Percentiles rank a stretch among this genome's conserved stretches.
These are phyloP conservation scores for Protonibea diacanthus DNA, from an alignment of 2,797 vertebrate species.

Conservation along the genomic window DNA sequence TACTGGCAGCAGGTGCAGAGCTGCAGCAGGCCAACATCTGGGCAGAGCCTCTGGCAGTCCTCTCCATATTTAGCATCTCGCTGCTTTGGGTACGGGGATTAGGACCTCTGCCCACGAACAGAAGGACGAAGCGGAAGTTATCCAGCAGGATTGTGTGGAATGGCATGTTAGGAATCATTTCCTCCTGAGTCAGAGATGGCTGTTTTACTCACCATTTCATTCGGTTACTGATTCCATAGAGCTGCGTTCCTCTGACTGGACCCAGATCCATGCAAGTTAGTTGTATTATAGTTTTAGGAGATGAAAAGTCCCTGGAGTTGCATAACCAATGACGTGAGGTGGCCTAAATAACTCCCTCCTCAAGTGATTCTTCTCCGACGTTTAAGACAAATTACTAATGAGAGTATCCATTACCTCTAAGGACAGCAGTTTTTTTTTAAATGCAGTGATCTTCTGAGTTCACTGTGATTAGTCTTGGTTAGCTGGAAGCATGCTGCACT, in stretches of 20 bases:
- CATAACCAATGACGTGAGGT: constrained; percentile 26
- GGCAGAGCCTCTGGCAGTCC: constrained; percentile 65
- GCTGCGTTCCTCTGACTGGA: constrained; percentile 26
- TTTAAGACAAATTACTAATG: constrained; percentile 37
- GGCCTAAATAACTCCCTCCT: constrained; percentile 8
- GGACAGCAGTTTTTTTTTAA: constrained; percentile 25
- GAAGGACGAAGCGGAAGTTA: constrained; percentile 74
- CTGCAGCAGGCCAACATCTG: constrained; percentile 78
- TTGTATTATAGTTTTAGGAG: constrained; percentile 5
- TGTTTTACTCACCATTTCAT: constrained; percentile 43
- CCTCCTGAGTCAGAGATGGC: constrained; percentile 27
- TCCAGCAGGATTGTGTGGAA: constrained; percentile 72
- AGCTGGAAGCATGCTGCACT: constrained; percentile 33
- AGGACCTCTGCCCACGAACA: constrained; percentile 59
- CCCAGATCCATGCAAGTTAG: constrained; percentile 36
- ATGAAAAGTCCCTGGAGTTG: constrained; percentile 25
- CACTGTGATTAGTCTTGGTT: constrained; percentile 39
- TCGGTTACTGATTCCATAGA: constrained; percentile 33
- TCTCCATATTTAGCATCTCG: constrained; percentile 78
- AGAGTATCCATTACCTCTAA: constrained; percentile 28
- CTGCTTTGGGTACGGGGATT: constrained; percentile 71
- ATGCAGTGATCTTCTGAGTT: constrained; percentile 45
- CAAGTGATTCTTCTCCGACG: constrained; percentile 28
- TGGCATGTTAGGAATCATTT: constrained; percentile 73
- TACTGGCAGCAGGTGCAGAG: constrained; percentile 81